Conservation (phyloP, 2,797 vertebrate genomes). For the Darevskia nairensis region DNA sequence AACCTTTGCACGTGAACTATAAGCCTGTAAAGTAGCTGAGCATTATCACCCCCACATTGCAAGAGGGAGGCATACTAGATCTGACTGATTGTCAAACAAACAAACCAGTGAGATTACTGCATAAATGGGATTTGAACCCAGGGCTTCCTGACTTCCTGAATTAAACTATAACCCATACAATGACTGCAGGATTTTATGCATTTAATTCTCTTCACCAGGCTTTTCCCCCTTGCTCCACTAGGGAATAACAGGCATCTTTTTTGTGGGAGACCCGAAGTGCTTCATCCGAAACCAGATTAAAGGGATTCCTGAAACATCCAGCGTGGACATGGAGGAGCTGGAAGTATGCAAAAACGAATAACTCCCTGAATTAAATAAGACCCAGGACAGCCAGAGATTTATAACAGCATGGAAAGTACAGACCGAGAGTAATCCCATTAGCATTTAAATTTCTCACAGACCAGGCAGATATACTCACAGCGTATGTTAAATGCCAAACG, state of each 20-base stretch:
- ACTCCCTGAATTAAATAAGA: conserved; percentile 1
- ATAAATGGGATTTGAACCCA: neutral
- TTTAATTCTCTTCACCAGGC: neutral
- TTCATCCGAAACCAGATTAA: conserved; percentile 95
- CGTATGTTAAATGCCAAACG: neutral
- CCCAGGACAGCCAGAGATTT: neutral
- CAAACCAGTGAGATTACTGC: neutral
- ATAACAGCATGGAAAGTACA: neutral
- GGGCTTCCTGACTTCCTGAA: neutral
- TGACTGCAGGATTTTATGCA: neutral
- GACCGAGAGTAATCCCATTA: neutral
- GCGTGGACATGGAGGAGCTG: conserved; percentile 81
- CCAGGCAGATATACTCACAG: neutral
- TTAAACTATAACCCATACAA: neutral
- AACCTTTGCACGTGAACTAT: too few species aligned
- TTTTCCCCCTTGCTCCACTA: conserved; percentile 72
- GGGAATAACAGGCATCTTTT: conserved; percentile 96
- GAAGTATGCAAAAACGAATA: conserved; percentile 72
- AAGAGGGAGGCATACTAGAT: too few species aligned
- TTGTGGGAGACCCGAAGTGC: conserved; percentile 94
- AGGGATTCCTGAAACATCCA: conserved; percentile 86
- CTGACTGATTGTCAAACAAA: too few species aligned
- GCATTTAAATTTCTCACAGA: conserved; percentile 16
- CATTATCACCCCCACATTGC: too few species aligned
- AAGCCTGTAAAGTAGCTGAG: neutral